A percentile compares a stretch with the other conserved stretches of the same genome.
Conservation (phyloP, 2,797 vertebrate species). For the Malurus leucopterus region DNA sequence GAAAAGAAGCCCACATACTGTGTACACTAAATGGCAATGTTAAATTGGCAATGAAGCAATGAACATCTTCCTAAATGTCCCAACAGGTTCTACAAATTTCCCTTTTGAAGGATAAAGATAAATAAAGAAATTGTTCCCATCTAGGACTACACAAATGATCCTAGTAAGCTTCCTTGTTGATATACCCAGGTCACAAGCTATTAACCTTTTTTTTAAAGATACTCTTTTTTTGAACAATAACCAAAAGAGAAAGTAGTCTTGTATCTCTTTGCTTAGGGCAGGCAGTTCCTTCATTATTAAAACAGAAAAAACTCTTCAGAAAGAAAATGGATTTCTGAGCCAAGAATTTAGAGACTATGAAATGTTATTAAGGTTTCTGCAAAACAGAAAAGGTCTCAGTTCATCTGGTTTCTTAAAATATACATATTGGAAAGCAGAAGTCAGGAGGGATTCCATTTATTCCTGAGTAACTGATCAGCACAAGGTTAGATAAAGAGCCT, state of each 20-base stretch:
- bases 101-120: background rate
- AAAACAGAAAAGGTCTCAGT: background rate
- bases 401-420: background rate
- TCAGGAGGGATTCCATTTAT: conserved; percentile 1
- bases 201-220: background rate
- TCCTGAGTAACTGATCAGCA: background rate
- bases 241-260: background rate
- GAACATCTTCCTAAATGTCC: conserved; percentile 28
- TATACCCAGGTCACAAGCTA: background rate
- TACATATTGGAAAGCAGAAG: background rate
- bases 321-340: conserved; percentile 13
- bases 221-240: background rate
- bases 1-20: conserved; percentile 45
- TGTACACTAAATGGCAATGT: conserved; percentile 32
- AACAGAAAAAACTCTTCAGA: conserved; percentile 9
- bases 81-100: background rate
- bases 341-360: conserved; percentile 13
- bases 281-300: background rate
- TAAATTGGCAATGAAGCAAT: conserved; percentile 32
- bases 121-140: background rate
- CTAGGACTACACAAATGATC: background rate
- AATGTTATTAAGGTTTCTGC: background rate
- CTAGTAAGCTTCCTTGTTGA: background rate
- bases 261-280: background rate
- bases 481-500: conserved; percentile 5